phyloP scores from a whole-genome alignment of 2,797 vertebrate genomes.

The Darevskia mixta region DNA sequence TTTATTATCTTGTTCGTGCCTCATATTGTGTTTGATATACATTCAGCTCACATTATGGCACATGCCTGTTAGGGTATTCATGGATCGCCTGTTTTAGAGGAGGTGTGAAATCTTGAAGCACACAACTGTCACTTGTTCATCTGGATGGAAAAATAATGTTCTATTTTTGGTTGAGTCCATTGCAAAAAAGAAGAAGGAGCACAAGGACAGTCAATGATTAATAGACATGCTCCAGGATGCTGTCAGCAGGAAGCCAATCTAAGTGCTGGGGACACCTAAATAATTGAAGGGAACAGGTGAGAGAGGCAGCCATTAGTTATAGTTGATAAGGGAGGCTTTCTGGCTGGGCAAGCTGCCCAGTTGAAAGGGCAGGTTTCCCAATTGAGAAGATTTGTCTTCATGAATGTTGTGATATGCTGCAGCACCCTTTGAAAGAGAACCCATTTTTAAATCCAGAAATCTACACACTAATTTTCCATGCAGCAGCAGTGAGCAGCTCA shows the following conservation, averaged over 20 bases:
- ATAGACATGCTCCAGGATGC: slow-evolving; percentile 57
- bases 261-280: slow-evolving; percentile 66
- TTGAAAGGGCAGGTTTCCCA: slow-evolving; percentile 49
- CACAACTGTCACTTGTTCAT: slow-evolving; percentile 50
- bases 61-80: not conserved
- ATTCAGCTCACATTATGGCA: not conserved
- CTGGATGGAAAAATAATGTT: slow-evolving; percentile 18
- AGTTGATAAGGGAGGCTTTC: slow-evolving; percentile 62
- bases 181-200: slow-evolving; percentile 30
- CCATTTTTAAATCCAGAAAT: not conserved
- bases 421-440: not conserved
- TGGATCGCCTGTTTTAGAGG: slow-evolving; percentile 22
- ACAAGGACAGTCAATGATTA: slow-evolving; percentile 76
- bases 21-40: not conserved
- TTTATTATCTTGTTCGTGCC: not conserved
- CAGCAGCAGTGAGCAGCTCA: not conserved
- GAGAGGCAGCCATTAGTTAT: slow-evolving; percentile 65
- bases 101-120: slow-evolving; percentile 27
- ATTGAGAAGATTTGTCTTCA: slow-evolving; percentile 43
- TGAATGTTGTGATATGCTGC: not conserved
- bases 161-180: slow-evolving; percentile 61
- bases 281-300: slow-evolving; percentile 76
- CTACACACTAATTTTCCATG: not conserved
- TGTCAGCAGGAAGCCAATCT: slow-evolving; percentile 71
- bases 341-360: slow-evolving; percentile 60